These are phyloP conservation scores for Drosophila leonis DNA, from an alignment of 2,888 invertebrate species.

Conservation along the genomic window DNA sequence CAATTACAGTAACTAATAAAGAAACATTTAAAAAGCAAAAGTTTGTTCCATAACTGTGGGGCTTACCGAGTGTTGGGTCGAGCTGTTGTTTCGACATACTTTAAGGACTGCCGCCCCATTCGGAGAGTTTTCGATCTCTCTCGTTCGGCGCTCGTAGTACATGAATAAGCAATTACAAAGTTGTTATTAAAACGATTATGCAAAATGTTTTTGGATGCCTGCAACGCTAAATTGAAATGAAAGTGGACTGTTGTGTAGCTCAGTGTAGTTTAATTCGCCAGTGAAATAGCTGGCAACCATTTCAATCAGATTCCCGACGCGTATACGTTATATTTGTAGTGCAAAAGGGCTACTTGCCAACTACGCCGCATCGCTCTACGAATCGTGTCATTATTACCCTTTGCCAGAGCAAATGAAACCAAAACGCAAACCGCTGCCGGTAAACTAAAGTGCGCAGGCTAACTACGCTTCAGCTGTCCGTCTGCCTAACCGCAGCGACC, in stretches of 20 bases:
- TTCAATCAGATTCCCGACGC: slow-evolving; percentile 35
- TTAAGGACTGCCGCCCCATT: slow-evolving; percentile 21
- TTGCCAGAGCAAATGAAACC: slow-evolving; percentile 33
- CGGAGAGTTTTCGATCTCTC: slow-evolving; percentile 35
- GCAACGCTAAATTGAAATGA: slow-evolving; percentile 55
- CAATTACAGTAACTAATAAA: slow-evolving; percentile 82
- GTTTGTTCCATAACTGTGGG: slow-evolving; percentile 63
- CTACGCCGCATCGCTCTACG: background rate
- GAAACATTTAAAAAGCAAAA: slow-evolving; percentile 83
- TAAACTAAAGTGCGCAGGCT: slow-evolving; percentile 31
- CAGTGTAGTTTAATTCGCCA: slow-evolving; percentile 16
- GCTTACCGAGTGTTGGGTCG: slow-evolving; percentile 6
- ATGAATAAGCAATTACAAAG: slow-evolving; percentile 82
- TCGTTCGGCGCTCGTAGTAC: slow-evolving; percentile 52
- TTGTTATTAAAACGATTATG: slow-evolving; percentile 81
- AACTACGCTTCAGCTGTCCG: slow-evolving; percentile 5
- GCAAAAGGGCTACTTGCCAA: background rate
- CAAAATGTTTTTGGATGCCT: slow-evolving; percentile 59
- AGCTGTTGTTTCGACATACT: slow-evolving; percentile 24
- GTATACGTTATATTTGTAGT: slow-evolving; percentile 12
- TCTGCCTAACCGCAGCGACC: slow-evolving; percentile 24
- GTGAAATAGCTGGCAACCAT: slow-evolving; percentile 19
- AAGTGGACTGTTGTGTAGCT: slow-evolving; percentile 49
- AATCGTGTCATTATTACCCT: slow-evolving; percentile 12
- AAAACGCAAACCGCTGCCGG: slow-evolving; percentile 35